Conservation (phyloP, 2,797 vertebrate genomes). For the Pipistrellus kuhlii region DNA sequence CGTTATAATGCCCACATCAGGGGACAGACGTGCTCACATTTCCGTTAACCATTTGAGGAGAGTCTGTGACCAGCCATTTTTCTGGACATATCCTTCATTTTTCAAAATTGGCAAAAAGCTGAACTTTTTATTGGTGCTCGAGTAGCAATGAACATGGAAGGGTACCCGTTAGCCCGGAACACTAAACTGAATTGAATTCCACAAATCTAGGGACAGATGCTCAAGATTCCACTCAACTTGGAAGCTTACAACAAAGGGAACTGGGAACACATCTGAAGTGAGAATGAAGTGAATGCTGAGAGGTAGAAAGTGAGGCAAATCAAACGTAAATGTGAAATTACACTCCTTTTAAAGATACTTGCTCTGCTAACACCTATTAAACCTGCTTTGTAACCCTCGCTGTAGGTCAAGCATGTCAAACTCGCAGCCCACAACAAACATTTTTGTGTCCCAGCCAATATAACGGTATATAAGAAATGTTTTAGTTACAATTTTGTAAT, state of each 20-base stretch:
- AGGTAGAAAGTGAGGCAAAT: not conserved
- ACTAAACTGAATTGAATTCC: constrained; percentile 25
- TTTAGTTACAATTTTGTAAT: no score
- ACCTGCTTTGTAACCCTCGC: not conserved
- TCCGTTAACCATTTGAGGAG: not conserved
- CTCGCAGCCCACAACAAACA: no score
- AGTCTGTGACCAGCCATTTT: not conserved
- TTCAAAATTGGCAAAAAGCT: constrained; percentile 7
- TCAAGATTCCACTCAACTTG: not conserved
- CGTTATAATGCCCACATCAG: not conserved
- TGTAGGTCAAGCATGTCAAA: not conserved
- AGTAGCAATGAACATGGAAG: not conserved
- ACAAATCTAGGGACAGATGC: not conserved
- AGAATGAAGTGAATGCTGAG: not conserved
- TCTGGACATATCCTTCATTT: not conserved
- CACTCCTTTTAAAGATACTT: not conserved
- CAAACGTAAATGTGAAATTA: constrained; percentile 32
- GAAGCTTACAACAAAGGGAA: not conserved
- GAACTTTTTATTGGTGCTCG: not conserved
- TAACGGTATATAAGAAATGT: no score
- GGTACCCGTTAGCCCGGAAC: not conserved
- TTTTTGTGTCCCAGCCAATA: no score
- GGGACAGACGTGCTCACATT: not conserved
- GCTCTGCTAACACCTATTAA: not conserved
- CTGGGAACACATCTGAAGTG: not conserved